Conservation (phyloP, 2,797 vertebrate species). For the Odontamblyopus rebecca region DNA sequence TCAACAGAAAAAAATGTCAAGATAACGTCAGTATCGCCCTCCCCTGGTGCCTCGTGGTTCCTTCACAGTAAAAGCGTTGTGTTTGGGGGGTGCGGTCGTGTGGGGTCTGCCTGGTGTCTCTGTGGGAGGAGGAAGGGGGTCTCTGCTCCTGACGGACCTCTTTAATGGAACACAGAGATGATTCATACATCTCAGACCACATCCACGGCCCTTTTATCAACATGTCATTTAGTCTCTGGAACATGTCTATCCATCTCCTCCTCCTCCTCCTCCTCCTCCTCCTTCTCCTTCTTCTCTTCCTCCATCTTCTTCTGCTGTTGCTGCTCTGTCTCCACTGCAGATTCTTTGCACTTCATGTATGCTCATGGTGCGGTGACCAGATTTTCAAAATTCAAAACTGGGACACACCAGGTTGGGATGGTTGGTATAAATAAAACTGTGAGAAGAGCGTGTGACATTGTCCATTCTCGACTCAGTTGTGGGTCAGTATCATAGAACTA, state of each 20-base stretch:
- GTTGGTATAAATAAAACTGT: too few relatives aligned
- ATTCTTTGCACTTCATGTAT: slow-evolving; percentile 61
- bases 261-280: slow-evolving; percentile 35
- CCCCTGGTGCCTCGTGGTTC: too few relatives aligned
- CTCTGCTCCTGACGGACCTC: slow-evolving; percentile 50
- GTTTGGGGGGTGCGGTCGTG: not conserved
- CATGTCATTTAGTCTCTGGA: slow-evolving; percentile 67
- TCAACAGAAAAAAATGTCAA: not conserved
- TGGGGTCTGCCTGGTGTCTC: not conserved
- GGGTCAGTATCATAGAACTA: too few relatives aligned
- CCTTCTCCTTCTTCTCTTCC: slow-evolving; percentile 9
- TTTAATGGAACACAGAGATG: slow-evolving; percentile 65
- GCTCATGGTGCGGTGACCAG: too few relatives aligned
- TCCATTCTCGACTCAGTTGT: too few relatives aligned
- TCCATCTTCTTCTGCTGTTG: slow-evolving; percentile 21
- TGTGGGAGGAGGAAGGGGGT: slow-evolving; percentile 4
- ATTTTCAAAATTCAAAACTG: too few relatives aligned
- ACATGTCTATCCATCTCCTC: slow-evolving; percentile 67
- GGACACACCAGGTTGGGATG: too few relatives aligned
- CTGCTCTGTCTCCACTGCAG: slow-evolving; percentile 46
- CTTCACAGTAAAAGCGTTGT: too few relatives aligned
- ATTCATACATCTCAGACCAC: slow-evolving; percentile 63
- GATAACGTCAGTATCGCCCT: too few relatives aligned
- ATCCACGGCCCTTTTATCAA: slow-evolving; percentile 69
- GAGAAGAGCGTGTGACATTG: too few relatives aligned